These are phyloP conservation scores for Lasioglossum vierecki DNA, from an alignment of 2,888 invertebrate species.

Conservation along the genomic window DNA sequence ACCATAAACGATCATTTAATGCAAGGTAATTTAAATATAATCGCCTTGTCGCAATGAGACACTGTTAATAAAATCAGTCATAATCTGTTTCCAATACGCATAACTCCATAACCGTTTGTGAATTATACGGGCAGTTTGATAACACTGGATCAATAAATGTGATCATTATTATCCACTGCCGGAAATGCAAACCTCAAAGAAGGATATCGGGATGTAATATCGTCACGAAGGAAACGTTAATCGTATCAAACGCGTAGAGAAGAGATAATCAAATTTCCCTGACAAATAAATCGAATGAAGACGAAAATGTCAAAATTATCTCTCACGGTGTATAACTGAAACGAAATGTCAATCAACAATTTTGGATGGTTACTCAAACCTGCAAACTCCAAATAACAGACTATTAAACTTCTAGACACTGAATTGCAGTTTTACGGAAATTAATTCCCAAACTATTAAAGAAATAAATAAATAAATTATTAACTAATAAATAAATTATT, in stretches of 20 bases:
- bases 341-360: background rate
- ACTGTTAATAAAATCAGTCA: background rate
- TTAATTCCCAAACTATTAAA: background rate
- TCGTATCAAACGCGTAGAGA: background rate
- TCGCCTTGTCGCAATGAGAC: background rate
- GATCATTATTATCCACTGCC: background rate
- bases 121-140: slow-evolving; percentile 10
- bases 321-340: background rate
- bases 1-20: background rate
- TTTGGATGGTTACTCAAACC: background rate
- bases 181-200: background rate
- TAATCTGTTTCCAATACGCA: slow-evolving; percentile 10
- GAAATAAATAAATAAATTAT: background rate
- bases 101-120: background rate
- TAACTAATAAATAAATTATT: background rate
- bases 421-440: background rate
- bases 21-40: background rate
- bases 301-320: background rate
- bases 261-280: background rate
- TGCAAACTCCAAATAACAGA: background rate
- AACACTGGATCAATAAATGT: background rate
- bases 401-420: background rate
- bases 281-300: background rate
- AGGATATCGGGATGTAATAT: background rate
- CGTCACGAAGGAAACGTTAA: background rate